A percentile compares a stretch with the other conserved stretches of the same genome.
Conservation (phyloP, 1,140 invertebrate species). For the Drosophila lacteicornis region DNA sequence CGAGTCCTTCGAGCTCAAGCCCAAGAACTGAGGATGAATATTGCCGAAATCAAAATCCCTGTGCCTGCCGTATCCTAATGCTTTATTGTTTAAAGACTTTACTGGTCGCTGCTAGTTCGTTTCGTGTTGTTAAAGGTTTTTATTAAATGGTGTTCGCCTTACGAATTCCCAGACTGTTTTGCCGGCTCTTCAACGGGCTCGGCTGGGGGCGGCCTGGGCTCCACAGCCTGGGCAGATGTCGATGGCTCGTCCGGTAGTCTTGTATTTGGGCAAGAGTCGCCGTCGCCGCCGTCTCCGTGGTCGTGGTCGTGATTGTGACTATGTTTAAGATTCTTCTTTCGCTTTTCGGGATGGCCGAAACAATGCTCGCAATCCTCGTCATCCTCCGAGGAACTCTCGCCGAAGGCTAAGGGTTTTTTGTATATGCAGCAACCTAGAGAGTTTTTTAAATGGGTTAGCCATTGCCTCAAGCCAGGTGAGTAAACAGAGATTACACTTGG, state of each 20-base stretch:
- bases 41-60: not conserved
- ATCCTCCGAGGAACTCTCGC: constrained; percentile 92
- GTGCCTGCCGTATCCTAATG: constrained; percentile 12
- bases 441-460: not conserved
- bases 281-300: constrained; percentile 7
- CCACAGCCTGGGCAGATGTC: constrained; percentile 39
- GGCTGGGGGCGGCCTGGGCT: not conserved
- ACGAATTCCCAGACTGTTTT: constrained; percentile 15
- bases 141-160: constrained; percentile 29
- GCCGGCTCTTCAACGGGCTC: constrained; percentile 6
- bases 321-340: constrained; percentile 86
- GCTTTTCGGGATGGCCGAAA: constrained; percentile 91
- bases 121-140: constrained; percentile 43
- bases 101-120: constrained; percentile 25
- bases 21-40: constrained; percentile 43
- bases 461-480: too few species aligned
- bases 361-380: constrained; percentile 94
- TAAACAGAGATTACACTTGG: constrained; percentile 91
- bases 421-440: constrained; percentile 94
- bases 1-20: constrained; percentile 75
- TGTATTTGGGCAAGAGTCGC: constrained; percentile 4
- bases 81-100: constrained; percentile 19
- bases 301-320: constrained; percentile 25
- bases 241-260: constrained; percentile 37
- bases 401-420: constrained; percentile 92